Evolutionary conservation across 2,797 vertebrate genomes (phyloP), one percentile per base, ranked within the genome.

Genomic region (Percopsis omiscomaycus): DNA sequence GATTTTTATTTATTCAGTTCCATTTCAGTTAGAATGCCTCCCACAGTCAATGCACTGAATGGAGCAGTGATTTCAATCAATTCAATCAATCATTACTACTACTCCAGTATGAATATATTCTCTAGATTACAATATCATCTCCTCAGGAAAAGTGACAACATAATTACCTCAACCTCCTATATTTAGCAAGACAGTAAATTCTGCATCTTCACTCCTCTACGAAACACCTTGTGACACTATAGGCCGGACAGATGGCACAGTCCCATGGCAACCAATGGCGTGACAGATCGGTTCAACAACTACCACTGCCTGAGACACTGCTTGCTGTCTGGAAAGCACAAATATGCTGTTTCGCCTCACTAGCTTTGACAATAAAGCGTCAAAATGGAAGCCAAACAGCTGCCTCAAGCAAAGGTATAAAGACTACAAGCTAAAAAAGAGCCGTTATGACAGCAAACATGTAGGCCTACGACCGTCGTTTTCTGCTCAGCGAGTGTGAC

Each of bases 401-500:
- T 50, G 54, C 66, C 55, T 71, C 32, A 30, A 60, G n/a, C 44
- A 10, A 1, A 32, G 15, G 59, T 42, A 55, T 9, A 32, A 49
- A 16, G 12, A 60, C 44, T 12, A 45, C 44, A 45, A 45, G 11
- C 44, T 46, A 8, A 45, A 59, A 37, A 52, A 12, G 51, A 48
- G 46, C 56, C 6, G 30, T 64, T 27, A 59, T 10, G 37, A 45
- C 46, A 55, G 16, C 68, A 47, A 29, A 67, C 64, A 66, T 68
- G 14, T 32, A 42, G 60, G 66, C 30, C 63, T 57, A 64, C 15
- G 27, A 61, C 74, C 70, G 44, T 65, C 54, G 59, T 74, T 68
- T 75, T 73, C 72, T 76, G 63, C 63, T 64, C 55, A 60, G 76
- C 71, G 73, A 57, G 61, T 64, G 56, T 13, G 59, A 54, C 16